phyloP scores from a whole-genome alignment of 2,113 vertebrate genomes.

The Rafetus swinhoei region DNA sequence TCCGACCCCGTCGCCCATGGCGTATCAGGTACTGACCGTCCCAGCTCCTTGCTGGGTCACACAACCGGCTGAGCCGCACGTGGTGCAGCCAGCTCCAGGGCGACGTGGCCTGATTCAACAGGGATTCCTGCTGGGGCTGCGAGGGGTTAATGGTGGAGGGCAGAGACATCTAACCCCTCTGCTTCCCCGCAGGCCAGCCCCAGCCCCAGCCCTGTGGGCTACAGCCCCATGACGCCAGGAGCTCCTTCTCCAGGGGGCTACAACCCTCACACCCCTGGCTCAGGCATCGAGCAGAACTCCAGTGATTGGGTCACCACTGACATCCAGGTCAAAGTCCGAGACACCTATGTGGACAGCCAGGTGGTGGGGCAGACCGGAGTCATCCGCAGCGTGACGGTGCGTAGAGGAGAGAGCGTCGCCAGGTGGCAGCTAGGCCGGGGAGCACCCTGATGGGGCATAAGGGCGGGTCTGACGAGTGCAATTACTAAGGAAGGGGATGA shows the following conservation, averaged over 20 bases:
- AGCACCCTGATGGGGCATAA: not conserved
- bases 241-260: conserved; percentile 94
- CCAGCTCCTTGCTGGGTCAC: not conserved
- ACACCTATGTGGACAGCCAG: conserved; percentile 89
- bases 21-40: conserved; percentile 86
- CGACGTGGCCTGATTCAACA: not conserved
- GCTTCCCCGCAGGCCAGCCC: conserved; percentile 85
- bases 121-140: not conserved
- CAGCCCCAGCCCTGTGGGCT: conserved; percentile 93
- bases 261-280: conserved; percentile 94
- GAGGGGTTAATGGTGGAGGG: not conserved
- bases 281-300: conserved; percentile 92
- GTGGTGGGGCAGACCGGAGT: conserved; percentile 89
- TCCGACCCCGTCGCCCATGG: conserved; percentile 94
- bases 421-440: too few relatives aligned
- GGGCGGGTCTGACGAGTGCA: not conserved
- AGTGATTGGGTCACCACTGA: conserved; percentile 96
- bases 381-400: conserved; percentile 91
- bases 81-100: not conserved
- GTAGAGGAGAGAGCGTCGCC: not conserved
- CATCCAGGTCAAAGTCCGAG: conserved; percentile 91
- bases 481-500: not conserved
- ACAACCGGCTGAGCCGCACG: fast-evolving
- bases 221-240: conserved; percentile 95
- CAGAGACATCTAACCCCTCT: fast-evolving